Conservation (phyloP, 1,140 invertebrate genomes). For the Drosophila nasuta region DNA sequence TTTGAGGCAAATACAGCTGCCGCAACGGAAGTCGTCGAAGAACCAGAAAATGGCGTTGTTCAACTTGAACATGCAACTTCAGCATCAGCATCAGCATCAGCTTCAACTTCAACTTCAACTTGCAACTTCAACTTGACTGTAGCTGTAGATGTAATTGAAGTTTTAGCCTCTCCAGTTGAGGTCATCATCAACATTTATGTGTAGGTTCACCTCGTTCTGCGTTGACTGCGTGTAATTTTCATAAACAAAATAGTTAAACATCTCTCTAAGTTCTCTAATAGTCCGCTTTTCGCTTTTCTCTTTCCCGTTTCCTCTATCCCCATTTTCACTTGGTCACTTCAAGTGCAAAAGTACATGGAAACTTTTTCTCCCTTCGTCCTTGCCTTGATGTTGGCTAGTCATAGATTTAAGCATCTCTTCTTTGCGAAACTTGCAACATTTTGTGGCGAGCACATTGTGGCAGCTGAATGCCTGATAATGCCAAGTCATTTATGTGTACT, state of each 20-base stretch:
- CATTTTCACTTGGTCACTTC: constrained; percentile 35
- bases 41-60: constrained; percentile 41
- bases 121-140: constrained; percentile 24
- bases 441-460: constrained; percentile 7
- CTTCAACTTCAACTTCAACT: constrained; percentile 24
- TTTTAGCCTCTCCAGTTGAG: constrained; percentile 19
- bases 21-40: constrained; percentile 54
- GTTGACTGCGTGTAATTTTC: constrained; percentile 56
- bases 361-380: constrained; percentile 24
- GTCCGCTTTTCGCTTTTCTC: constrained; percentile 15
- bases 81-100: constrained; percentile 2
- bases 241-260: constrained; percentile 74
- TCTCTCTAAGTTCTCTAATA: constrained; percentile 56
- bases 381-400: constrained; percentile 16
- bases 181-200: constrained; percentile 37
- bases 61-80: constrained; percentile 6
- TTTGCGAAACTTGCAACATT: constrained; percentile 1
- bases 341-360: constrained; percentile 59
- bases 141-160: constrained; percentile 22
- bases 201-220: constrained; percentile 3
- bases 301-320: neutral
- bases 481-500: constrained; percentile 10
- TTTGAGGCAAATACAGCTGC: constrained; percentile 14
- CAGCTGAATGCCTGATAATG: constrained; percentile 1
- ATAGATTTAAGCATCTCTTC: constrained; percentile 7